A percentile compares a stretch with the other conserved stretches of the same genome.
Conservation (phyloP, 1,140 invertebrate genomes). For the Drosophila bifasciata region DNA sequence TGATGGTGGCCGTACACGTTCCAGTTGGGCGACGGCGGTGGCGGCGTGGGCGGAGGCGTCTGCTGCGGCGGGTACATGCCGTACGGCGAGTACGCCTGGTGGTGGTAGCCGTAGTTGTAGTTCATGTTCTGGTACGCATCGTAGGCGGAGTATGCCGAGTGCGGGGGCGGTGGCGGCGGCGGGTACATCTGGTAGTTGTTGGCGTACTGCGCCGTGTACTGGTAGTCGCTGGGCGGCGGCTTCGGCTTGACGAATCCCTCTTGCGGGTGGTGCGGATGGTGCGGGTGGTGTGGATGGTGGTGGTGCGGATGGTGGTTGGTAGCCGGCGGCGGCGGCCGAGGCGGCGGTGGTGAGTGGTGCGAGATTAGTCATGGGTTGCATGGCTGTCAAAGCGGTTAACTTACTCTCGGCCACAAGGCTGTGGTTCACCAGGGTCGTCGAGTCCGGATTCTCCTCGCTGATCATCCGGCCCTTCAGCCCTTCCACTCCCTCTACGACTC, state of each 20-base stretch:
- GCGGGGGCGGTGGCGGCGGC: slow-evolving; percentile 75
- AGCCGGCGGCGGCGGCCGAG: slow-evolving; percentile 31
- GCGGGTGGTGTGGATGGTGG: slow-evolving; percentile 42
- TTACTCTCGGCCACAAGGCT: slow-evolving; percentile 75
- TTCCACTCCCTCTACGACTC: slow-evolving; percentile 19
- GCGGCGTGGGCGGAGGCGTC: slow-evolving; percentile 84
- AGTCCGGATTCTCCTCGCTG: slow-evolving; percentile 83
- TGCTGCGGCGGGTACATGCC: slow-evolving; percentile 84
- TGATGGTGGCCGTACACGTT: slow-evolving; percentile 85
- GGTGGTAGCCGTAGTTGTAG: slow-evolving; percentile 83
- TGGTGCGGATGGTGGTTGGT: slow-evolving; percentile 53
- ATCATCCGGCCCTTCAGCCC: slow-evolving; percentile 76
- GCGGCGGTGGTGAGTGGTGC: slow-evolving; percentile 55
- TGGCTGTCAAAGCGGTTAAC: slow-evolving; percentile 77
- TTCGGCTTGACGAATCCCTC: slow-evolving; percentile 84
- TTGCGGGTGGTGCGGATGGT: slow-evolving; percentile 63
- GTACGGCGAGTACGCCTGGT: slow-evolving; percentile 81
- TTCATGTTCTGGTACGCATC: slow-evolving; percentile 84
- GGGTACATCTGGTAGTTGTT: slow-evolving; percentile 84
- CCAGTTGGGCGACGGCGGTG: slow-evolving; percentile 86
- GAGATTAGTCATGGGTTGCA: slow-evolving; percentile 82
- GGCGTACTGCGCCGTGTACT: slow-evolving; percentile 77
- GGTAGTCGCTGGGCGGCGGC: slow-evolving; percentile 82
- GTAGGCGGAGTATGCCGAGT: slow-evolving; percentile 78
- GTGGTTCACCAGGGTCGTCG: slow-evolving; percentile 80